Evolutionary conservation across 2,113 vertebrate genomes (phyloP).

Genomic region (Vulpes ferrilata): DNA sequence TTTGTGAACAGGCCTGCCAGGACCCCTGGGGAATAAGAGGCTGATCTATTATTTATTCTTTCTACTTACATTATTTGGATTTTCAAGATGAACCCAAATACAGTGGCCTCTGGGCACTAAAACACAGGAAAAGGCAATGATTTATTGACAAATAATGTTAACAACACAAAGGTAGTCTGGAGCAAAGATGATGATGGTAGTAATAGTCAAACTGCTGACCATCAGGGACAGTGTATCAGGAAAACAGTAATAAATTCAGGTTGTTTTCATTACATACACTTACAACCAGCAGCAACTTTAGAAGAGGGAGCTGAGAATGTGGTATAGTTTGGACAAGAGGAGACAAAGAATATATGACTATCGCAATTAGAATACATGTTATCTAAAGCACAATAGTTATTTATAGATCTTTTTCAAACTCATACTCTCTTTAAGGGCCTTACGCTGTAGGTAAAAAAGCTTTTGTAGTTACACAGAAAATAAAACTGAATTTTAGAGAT

Average conservation of each 20-base stretch:
- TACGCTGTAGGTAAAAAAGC: not conserved
- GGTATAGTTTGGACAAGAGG: not conserved
- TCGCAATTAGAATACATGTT: not conserved
- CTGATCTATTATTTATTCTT: constrained; percentile 78
- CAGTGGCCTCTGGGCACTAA: constrained; percentile 63
- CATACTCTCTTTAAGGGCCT: not conserved
- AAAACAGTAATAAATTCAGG: not conserved
- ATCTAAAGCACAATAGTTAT: not conserved
- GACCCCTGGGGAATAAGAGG: constrained; percentile 10
- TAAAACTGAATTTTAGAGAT: not conserved
- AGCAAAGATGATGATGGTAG: not conserved
- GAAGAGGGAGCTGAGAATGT: not conserved
- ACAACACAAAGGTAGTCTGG: constrained; percentile 61
- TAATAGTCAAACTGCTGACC: not conserved
- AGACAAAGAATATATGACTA: not conserved
- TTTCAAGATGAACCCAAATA: constrained; percentile 75
- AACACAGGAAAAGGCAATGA: constrained; percentile 68
- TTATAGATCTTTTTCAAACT: not conserved
- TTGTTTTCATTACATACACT: not conserved
- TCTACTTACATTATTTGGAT: constrained; percentile 75
- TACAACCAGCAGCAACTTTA: not conserved
- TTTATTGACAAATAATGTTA: constrained; percentile 77
- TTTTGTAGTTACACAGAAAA: not conserved
- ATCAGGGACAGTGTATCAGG: not conserved
- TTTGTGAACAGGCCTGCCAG: constrained; percentile 47